Evolutionary conservation across 2,797 vertebrate species (phyloP).

Genomic region (Pygocentrus nattereri): DNA sequence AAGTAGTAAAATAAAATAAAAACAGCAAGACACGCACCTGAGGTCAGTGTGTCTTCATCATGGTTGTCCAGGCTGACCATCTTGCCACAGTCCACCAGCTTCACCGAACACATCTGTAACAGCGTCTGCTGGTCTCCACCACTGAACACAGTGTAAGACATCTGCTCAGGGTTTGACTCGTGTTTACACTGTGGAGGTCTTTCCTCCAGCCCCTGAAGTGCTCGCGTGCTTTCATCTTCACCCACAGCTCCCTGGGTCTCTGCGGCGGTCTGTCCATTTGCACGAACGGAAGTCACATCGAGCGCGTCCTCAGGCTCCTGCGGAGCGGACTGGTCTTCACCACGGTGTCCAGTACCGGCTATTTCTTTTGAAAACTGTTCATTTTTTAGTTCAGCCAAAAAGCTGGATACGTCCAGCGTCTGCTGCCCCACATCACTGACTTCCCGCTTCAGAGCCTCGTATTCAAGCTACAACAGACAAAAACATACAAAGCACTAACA

Average conservation of each 20-base stretch:
- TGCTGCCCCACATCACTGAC: too few species aligned
- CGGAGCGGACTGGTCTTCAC: neutral
- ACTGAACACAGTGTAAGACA: neutral
- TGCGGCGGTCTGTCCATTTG: neutral
- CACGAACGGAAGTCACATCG: neutral
- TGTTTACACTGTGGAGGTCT: neutral
- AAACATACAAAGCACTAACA: neutral
- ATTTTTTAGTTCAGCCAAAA: neutral
- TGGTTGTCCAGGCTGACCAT: neutral
- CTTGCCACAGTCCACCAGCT: neutral
- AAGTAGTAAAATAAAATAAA: too few species aligned
- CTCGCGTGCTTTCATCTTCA: neutral
- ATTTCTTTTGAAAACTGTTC: too few species aligned
- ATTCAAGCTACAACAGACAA: neutral
- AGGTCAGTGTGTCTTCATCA: neutral
- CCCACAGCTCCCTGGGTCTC: neutral
- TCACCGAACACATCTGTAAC: neutral
- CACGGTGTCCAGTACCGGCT: too few species aligned
- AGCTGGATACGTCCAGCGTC: neutral
- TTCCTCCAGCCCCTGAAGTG: neutral
- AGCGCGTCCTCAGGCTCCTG: neutral
- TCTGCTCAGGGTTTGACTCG: neutral
- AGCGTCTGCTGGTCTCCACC: constrained; percentile 1
- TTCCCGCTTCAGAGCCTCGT: neutral
- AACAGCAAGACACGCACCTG: neutral